Evolutionary conservation across 2,797 vertebrate genomes (phyloP), one percentile per base, ranked within the genome.

Genomic region (Nyctalus aviator): DNA sequence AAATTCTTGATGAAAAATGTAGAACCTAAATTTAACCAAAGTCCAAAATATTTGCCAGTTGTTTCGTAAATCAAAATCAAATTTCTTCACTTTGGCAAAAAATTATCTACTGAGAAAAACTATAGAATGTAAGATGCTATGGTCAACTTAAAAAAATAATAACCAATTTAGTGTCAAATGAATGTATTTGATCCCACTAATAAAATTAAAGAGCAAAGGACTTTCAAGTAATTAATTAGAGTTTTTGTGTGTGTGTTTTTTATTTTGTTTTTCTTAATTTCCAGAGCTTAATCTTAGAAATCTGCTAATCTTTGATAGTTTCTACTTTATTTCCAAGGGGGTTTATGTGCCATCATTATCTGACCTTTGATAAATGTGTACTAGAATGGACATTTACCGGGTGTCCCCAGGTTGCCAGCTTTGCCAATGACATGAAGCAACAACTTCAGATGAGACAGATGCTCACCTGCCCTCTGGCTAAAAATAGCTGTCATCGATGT

Each of bases 401-500:
- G 32, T 83, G 72, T 79, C 37, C 7, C 78, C 41, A 25, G 30
- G 30, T 48, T 0, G 10, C 57, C 64, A 55, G 68, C 85, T 20
- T 20, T 17, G 53, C 85, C 84, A 62, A 11, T 78, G 50, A 68
- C 8, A 55, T 64, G 84, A 46, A 85, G 79, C 21, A 64, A 84
- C 90, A 85, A 79, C 75, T 88, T 93, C 78, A 44, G 21, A 46
- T 32, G 37, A 35, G 83, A 93, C 90, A 85, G 41, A 78, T 44
- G 85, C 23, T 88, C 83, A 84, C 82, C 93, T 88, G 37, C 59
- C 94, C 92, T 83, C 78, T 46, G 48, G 84, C 72, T 93, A 92
- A 96, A 96, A 92, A 96, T 73, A 96, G 88, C 79, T 84, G 18
- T 81, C 90, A 17, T 35, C 2, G 11, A 76, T 72, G 62, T 92